A percentile compares a stretch with the other conserved stretches of the same genome.
These are phyloP conservation scores for Thamnaconus septentrionalis DNA, from an alignment of 2,113 vertebrate species.

Conservation along the genomic window DNA sequence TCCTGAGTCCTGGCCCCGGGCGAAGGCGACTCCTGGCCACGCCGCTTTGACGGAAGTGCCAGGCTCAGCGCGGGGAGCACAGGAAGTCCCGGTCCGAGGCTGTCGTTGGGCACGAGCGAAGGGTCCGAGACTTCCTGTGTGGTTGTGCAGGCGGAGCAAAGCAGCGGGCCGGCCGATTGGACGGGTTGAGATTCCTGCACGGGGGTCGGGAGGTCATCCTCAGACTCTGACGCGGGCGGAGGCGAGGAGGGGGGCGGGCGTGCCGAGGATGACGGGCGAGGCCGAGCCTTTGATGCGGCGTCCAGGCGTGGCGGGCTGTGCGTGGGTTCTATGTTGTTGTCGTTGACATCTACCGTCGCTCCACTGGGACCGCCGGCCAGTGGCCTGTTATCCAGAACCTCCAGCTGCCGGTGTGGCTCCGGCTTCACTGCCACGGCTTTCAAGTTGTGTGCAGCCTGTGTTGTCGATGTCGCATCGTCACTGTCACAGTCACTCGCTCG, in stretches of 20 bases:
- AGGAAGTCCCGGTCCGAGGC: constrained; percentile 16
- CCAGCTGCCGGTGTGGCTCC: constrained; percentile 35
- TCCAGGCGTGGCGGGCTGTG: constrained; percentile 24
- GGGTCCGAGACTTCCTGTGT: constrained; percentile 25
- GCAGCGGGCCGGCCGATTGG: constrained; percentile 18
- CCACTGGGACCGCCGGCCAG: constrained; percentile 32
- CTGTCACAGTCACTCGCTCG: constrained; percentile 6
- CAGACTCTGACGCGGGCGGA: constrained; percentile 40
- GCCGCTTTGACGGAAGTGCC: neutral
- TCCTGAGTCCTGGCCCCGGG: constrained; percentile 13
- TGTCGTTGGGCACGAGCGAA: constrained; percentile 12
- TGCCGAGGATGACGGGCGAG: constrained; percentile 30
- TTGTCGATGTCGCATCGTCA: constrained; percentile 23
- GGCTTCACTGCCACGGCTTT: constrained; percentile 22
- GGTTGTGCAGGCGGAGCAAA: constrained; percentile 16
- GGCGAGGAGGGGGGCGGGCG: constrained; percentile 35
- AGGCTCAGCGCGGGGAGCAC: too few species aligned
- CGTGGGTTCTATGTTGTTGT: constrained; percentile 58
- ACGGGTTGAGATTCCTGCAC: constrained; percentile 75
- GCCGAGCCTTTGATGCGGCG: constrained; percentile 14
- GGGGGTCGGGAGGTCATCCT: constrained; percentile 68
- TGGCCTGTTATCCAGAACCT: constrained; percentile 59
- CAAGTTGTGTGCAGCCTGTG: constrained; percentile 40
- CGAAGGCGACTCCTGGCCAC: constrained; percentile 48
- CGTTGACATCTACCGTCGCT: constrained; percentile 69